Evolutionary conservation across 2,113 vertebrate species (phyloP), one percentile per base, ranked within the genome.

Genomic region (Lanius ludovicianus): DNA sequence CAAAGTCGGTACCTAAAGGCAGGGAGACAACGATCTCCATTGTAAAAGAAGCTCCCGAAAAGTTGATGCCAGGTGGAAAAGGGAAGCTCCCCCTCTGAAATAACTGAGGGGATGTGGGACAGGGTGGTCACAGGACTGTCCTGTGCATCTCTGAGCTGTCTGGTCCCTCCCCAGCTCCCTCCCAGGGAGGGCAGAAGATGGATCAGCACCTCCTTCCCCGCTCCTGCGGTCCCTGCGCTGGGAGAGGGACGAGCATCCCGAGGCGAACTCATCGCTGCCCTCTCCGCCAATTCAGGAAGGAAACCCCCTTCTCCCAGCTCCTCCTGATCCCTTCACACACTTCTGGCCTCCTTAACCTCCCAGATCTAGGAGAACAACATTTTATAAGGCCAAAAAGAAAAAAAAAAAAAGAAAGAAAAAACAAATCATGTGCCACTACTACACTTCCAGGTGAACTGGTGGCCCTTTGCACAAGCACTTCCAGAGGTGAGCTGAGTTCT

Each of bases 11-110:
- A 30, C 22, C 80, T 2, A 28, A 35, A 81, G 23, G 56, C 37
- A 53, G 28, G 27, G 44, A 12, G 24, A 57, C 0, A 6, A 37
- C 0, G 0, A 74, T 8, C 20, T 19, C 55, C 16, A 0, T 0
- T 10, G 31, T 1, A 53, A 35, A 23, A 77, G 78, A 53, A 39
- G 47, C 24, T 35, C 15, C 42, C 14, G 27, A 81, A 83, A 76
- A 85, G 93, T 9, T 76, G n/a, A 42, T 68, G 85, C 30, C 42
- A 87, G 65, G 47, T 8, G 84, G 83, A 49, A 77, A 75, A 95
- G 92, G 73, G 80, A 91, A 89, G 84, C 79, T 90, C 95, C 73
- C 3, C 53, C 88, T 89, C 59, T 16, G 67, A 81, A 96, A 96
- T 56, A 89, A 97, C 80, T 9, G 37, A 96, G 88, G 95, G 56